phyloP scores from a whole-genome alignment of 1,140 invertebrate species.

The Drosophila sucinea region DNA sequence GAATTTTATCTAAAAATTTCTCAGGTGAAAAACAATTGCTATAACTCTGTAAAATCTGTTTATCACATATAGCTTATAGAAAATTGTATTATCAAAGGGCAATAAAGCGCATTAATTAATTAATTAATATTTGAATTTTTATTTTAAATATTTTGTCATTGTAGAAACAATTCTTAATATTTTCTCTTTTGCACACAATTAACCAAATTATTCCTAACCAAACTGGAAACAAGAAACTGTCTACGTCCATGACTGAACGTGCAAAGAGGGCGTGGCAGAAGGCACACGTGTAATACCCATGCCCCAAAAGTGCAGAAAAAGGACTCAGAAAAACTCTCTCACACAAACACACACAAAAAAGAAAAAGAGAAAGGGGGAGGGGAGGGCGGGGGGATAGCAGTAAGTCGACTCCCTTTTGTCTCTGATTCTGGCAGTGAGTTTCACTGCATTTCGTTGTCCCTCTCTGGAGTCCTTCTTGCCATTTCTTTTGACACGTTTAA shows the following conservation, averaged over 20 bases:
- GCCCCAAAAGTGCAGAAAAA: background rate
- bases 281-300: background rate
- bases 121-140: no score
- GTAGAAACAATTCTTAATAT: no score
- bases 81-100: no score
- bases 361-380: background rate
- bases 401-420: slow-evolving; percentile 51
- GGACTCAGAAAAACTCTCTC: background rate
- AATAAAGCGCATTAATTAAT: no score
- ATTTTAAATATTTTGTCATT: no score
- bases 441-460: slow-evolving; percentile 26
- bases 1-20: no score
- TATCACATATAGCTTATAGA: no score
- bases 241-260: background rate
- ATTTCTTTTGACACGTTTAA: slow-evolving; percentile 74
- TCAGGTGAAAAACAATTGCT: no score
- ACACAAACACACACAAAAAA: slow-evolving; percentile 1
- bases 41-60: no score
- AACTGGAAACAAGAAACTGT: background rate
- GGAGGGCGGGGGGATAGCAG: slow-evolving; percentile 1
- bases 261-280: background rate
- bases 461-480: slow-evolving; percentile 33
- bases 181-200: no score
- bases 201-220: no score
- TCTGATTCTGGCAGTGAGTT: slow-evolving; percentile 27